Percentiles rank a stretch among this genome's conserved stretches.
These are phyloP conservation scores for Chunga burmeisteri DNA, from an alignment of 2,113 vertebrate species.

Conservation along the genomic window DNA sequence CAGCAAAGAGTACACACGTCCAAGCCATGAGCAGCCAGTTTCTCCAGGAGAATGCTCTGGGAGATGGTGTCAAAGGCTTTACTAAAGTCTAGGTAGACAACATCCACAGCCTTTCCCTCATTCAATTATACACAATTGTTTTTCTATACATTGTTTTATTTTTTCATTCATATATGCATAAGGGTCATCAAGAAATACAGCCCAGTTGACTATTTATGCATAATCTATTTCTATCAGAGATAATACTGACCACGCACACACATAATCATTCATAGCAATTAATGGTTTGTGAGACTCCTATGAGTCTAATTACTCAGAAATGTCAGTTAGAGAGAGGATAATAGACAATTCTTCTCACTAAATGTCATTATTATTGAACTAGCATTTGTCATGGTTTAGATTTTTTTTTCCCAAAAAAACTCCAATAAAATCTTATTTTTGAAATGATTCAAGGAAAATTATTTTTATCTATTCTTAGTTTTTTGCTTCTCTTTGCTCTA, in stretches of 20 bases:
- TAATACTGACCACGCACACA: background rate
- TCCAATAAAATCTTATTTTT: background rate
- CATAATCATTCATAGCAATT: background rate
- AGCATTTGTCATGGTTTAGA: background rate
- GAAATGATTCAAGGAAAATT: background rate
- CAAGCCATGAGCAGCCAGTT: no score
- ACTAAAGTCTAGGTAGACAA: no score
- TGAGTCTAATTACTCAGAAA: slow-evolving; percentile 20
- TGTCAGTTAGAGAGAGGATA: background rate
- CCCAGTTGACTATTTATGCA: background rate
- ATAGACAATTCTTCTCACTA: background rate
- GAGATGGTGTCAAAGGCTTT: no score
- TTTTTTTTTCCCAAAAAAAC: background rate
- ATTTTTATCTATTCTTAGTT: background rate
- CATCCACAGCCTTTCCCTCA: no score
- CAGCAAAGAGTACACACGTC: no score
- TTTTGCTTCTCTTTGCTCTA: background rate
- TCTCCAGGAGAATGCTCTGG: no score
- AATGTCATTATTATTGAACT: background rate
- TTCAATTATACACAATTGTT: background rate
- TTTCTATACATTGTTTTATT: background rate
- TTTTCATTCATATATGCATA: background rate
- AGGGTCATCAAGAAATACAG: background rate
- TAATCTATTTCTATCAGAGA: background rate
- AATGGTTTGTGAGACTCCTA: background rate